phyloP scores from a whole-genome alignment of 2,888 invertebrate genomes.

The Corythucha ciliata region DNA sequence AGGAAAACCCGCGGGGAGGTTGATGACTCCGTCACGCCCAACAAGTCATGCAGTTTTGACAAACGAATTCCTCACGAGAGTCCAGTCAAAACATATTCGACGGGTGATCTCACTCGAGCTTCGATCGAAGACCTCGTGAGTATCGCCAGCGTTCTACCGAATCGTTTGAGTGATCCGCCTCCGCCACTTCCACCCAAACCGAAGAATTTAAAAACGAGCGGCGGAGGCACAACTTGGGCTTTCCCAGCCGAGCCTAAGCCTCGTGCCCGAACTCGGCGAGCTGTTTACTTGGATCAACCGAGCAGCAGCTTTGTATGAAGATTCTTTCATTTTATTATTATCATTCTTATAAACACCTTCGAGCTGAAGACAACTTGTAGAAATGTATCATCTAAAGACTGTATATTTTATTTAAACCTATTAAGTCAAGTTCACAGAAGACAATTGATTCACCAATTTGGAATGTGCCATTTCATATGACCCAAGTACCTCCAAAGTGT shows the following conservation, averaged over 20 bases:
- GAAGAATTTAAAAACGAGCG: conserved; percentile 52
- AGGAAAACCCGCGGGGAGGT: conserved; percentile 41
- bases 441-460: too few relatives aligned
- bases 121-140: conserved; percentile 13
- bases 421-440: too few relatives aligned
- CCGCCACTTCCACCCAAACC: conserved; percentile 69
- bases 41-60: conserved; percentile 21
- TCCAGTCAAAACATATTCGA: conserved; percentile 14
- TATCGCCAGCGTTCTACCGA: neutral
- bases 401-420: too few relatives aligned
- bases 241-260: conserved; percentile 27
- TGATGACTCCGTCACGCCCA: conserved; percentile 29
- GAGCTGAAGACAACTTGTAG: too few relatives aligned
- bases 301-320: conserved; percentile 55
- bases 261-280: conserved; percentile 36
- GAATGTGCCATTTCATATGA: too few relatives aligned
- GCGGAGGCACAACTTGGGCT: conserved; percentile 23
- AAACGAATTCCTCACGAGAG: too few relatives aligned
- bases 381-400: too few relatives aligned
- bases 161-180: conserved; percentile 41
- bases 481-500: too few relatives aligned
- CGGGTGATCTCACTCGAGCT: conserved; percentile 15
- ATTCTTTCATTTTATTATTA: neutral
- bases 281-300: conserved; percentile 52
- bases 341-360: too few relatives aligned